phyloP scores from a whole-genome alignment of 1,140 invertebrate species.

The Lucilia sericata region DNA sequence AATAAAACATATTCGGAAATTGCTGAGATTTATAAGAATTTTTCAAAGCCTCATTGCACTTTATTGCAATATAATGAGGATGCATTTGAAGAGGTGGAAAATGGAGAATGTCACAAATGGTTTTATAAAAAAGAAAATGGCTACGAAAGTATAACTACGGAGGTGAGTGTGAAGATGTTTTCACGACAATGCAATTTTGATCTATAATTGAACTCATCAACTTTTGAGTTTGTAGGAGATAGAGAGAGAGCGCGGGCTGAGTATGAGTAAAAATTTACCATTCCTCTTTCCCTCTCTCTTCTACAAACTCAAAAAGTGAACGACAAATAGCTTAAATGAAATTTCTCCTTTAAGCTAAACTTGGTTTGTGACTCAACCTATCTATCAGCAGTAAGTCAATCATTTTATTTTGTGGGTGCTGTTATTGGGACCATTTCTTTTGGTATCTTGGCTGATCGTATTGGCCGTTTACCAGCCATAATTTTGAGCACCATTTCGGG shows the following conservation, averaged over 20 bases:
- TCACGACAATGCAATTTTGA: too few species aligned
- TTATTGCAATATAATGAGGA: constrained; percentile 46
- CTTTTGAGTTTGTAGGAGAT: too few species aligned
- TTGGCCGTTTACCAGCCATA: constrained; percentile 72
- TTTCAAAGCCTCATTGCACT: constrained; percentile 55
- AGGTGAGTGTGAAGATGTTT: constrained; percentile 64
- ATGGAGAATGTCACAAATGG: constrained; percentile 65
- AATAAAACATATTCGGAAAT: constrained; percentile 44
- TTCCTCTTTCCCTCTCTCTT: too few species aligned
- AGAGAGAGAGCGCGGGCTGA: too few species aligned
- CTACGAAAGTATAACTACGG: constrained; percentile 71
- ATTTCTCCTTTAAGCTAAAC: constrained; percentile 66
- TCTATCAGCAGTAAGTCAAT: constrained; percentile 71
- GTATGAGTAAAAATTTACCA: too few species aligned
- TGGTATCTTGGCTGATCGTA: constrained; percentile 72
- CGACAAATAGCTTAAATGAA: too few species aligned
- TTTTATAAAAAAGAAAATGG: constrained; percentile 67
- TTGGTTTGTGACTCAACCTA: constrained; percentile 74
- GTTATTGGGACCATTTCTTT: constrained; percentile 71
- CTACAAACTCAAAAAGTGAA: too few species aligned
- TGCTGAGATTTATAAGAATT: constrained; percentile 29
- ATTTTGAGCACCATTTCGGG: constrained; percentile 71
- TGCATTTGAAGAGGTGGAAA: constrained; percentile 45
- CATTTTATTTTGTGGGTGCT: constrained; percentile 73
- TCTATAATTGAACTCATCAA: too few species aligned